These are phyloP conservation scores for Acipenser transmontanus DNA, from an alignment of 2,797 vertebrate genomes.

Conservation along the genomic window DNA sequence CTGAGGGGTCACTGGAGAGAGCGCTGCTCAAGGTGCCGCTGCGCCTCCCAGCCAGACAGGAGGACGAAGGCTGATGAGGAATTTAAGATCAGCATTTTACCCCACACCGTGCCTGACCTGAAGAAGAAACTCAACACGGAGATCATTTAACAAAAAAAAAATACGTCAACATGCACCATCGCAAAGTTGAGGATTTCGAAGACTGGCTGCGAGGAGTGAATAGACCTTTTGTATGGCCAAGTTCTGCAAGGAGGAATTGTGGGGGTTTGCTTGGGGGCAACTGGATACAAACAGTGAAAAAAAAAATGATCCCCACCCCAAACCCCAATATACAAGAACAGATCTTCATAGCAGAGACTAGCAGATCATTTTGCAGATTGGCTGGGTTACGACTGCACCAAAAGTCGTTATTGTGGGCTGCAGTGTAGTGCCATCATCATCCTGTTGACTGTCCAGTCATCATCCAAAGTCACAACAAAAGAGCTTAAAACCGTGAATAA, in stretches of 20 bases:
- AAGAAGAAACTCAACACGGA: slow-evolving; percentile 57
- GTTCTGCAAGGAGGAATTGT: neutral
- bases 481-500: too few relatives aligned
- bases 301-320: too few relatives aligned
- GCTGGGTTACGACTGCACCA: too few relatives aligned
- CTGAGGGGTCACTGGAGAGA: slow-evolving; percentile 64
- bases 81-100: slow-evolving; percentile 76
- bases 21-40: slow-evolving; percentile 44
- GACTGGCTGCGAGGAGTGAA: neutral
- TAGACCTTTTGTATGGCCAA: neutral
- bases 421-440: too few relatives aligned
- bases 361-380: too few relatives aligned
- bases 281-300: neutral
- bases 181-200: too few relatives aligned
- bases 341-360: too few relatives aligned
- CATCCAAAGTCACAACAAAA: too few relatives aligned
- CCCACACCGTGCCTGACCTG: slow-evolving; percentile 33
- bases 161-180: neutral
- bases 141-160: slow-evolving; percentile 34
- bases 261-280: neutral
- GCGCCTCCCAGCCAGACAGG: slow-evolving; percentile 27
- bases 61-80: slow-evolving; percentile 43
- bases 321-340: too few relatives aligned
- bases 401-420: too few relatives aligned
- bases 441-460: too few relatives aligned